Conservation (phyloP, 2,797 vertebrate genomes). For the Cyprinodon diabolis region DNA sequence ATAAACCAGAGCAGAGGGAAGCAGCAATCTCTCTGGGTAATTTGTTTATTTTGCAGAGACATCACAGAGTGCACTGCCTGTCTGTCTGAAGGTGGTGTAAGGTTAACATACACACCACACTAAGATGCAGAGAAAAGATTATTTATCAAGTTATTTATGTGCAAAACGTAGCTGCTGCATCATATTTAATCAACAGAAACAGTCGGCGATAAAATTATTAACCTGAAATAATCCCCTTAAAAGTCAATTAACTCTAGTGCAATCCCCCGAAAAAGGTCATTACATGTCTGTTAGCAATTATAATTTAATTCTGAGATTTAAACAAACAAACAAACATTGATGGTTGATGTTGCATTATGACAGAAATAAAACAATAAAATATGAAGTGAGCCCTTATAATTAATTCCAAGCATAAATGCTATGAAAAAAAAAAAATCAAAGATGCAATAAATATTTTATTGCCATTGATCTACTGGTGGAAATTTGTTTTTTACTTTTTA, state of each 20-base stretch:
- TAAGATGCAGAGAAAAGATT: not conserved
- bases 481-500: not conserved
- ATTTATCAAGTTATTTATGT: conserved; percentile 15
- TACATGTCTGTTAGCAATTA: not conserved
- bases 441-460: not conserved
- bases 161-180: conserved; percentile 6
- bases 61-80: conserved; percentile 63
- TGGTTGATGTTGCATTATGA: not conserved
- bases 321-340: not conserved
- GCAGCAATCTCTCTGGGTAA: conserved; percentile 40
- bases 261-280: not conserved
- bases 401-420: not conserved
- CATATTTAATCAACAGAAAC: not conserved
- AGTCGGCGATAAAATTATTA: conserved; percentile 26
- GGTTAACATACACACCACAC: conserved; percentile 30
- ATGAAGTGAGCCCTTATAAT: not conserved
- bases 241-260: not conserved
- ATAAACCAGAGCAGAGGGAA: conserved; percentile 45
- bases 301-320: not conserved
- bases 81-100: conserved; percentile 32
- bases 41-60: conserved; percentile 52
- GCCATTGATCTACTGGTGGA: not conserved
- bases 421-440: not conserved
- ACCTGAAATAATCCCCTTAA: not conserved
- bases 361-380: not conserved